Base-by-base conservation (phyloP, 2,888 invertebrate species). In the Macrophya annulata region DNA sequence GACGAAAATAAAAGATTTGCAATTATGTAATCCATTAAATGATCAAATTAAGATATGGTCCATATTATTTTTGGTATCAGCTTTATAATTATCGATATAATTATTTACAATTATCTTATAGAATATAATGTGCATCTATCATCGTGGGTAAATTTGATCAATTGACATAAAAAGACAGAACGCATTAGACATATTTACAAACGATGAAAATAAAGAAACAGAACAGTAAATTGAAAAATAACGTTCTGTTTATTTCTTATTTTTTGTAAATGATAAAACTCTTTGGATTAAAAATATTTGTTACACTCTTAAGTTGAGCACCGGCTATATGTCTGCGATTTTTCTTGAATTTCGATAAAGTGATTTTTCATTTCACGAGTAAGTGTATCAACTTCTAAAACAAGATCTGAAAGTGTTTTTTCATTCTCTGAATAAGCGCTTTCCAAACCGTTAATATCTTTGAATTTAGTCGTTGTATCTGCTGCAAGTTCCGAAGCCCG, bases 401-500 rank as follows among this genome's bases (percentile, higher is more conserved):
- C 95, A 84, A 97, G 94, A 84, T 94, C 94, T 72, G 93, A 93
- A 81, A 97, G 93, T 84, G 94, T 94, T 83, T 94, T 94, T 89
- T 96, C 96, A 89, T 97, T 96, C 83, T 95, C 95, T 86, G 94
- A 95, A 91, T 97, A 96, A 79, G 96, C 95, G 86, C 95, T 95
- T 90, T 97, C 96, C 95, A 97, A 95, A 92, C 96, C 95, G 90
- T 95, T 95, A 82, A 98, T 94, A 89, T 96, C 96, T 89, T 96
- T 96, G 43, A 97, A 94, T 92, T 97, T 97, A 86, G 95, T 95
- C 90, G 96, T 96, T 1, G 98, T 97, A 88, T 96, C 96, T 86
- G 96, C 96, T 3, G 98, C 98, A 37, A 99, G 94, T 90, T 96
- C 96, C 62, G 97, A 96, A 0, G 99, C 99, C 87, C 97, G 95